phyloP scores from a whole-genome alignment of 30 jellyfish, hydroid and myxozoan species.

The Catostylus mosaicus region DNA sequence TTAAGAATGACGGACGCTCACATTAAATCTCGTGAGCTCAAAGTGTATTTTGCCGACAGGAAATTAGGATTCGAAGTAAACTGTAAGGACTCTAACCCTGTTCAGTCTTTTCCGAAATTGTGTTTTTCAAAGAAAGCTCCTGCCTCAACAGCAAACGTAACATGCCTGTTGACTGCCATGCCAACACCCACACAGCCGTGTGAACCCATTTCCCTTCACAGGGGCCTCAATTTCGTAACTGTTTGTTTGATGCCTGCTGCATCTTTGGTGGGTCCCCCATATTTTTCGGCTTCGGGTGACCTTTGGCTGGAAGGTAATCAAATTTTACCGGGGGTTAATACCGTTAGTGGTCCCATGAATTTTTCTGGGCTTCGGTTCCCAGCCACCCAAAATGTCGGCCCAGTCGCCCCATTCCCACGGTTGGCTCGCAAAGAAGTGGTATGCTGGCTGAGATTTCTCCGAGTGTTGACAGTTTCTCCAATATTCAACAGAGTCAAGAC shows the following conservation, averaged over 20 bases:
- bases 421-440: no score
- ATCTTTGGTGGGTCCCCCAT: conserved; percentile 13
- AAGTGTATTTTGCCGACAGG: conserved; percentile 16
- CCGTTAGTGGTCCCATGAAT: conserved; percentile 40
- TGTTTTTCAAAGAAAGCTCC: not conserved
- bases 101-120: not conserved
- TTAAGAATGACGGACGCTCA: conserved; percentile 19
- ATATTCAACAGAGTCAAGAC: not conserved
- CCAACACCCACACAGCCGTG: no score
- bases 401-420: no score
- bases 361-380: not conserved
- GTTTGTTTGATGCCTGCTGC: conserved; percentile 6
- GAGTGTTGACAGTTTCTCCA: no score
- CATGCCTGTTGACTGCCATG: no score
- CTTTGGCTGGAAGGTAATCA: conserved; percentile 42
- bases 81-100: conserved; percentile 7
- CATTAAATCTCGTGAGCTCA: conserved; percentile 10
- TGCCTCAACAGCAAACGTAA: not conserved
- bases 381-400: no score
- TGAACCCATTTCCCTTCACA: no score
- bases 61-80: not conserved
- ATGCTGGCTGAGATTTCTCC: no score
- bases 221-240: no score
- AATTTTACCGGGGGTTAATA: conserved; percentile 26
- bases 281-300: conserved; percentile 2